Conservation (phyloP, 53 echinoderm and acorn worm genomes). For the Echinometra lucunter region DNA sequence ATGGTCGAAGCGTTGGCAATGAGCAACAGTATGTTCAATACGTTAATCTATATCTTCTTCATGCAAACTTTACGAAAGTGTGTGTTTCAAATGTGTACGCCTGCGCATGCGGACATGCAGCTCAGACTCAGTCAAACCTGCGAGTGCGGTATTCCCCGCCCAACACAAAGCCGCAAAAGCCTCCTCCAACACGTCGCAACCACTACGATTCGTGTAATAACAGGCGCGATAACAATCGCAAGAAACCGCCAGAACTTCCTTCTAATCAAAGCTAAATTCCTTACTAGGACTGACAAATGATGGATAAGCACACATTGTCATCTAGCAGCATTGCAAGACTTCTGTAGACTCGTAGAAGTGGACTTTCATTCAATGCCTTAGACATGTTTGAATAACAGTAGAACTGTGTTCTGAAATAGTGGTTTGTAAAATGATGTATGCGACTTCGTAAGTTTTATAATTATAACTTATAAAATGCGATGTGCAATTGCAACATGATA, state of each 20-base stretch:
- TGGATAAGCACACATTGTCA: background rate
- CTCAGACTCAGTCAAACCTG: constrained; percentile 18
- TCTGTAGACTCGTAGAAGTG: background rate
- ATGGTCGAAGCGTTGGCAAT: constrained; percentile 94
- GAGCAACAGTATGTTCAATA: constrained; percentile 95
- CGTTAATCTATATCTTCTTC: constrained; percentile 92
- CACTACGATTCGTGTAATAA: constrained; percentile 53
- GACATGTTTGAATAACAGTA: background rate
- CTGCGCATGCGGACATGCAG: constrained; percentile 57
- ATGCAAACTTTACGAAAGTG: constrained; percentile 92
- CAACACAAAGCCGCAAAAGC: constrained; percentile 49
- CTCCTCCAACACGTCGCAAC: constrained; percentile 47
- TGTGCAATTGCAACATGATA: constrained; percentile 8
- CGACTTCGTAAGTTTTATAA: background rate
- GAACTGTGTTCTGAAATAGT: background rate
- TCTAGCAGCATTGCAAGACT: background rate
- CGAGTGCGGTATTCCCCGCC: constrained; percentile 63
- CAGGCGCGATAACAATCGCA: background rate
- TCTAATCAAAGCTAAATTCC: constrained; percentile 32
- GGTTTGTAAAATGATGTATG: background rate
- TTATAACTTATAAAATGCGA: background rate
- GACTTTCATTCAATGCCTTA: background rate
- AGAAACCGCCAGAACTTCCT: constrained; percentile 41
- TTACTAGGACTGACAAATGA: background rate
- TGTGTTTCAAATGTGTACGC: constrained; percentile 85